phyloP scores from a whole-genome alignment of 92 coral and sea anemone species.

The Phenganax subtilis region DNA sequence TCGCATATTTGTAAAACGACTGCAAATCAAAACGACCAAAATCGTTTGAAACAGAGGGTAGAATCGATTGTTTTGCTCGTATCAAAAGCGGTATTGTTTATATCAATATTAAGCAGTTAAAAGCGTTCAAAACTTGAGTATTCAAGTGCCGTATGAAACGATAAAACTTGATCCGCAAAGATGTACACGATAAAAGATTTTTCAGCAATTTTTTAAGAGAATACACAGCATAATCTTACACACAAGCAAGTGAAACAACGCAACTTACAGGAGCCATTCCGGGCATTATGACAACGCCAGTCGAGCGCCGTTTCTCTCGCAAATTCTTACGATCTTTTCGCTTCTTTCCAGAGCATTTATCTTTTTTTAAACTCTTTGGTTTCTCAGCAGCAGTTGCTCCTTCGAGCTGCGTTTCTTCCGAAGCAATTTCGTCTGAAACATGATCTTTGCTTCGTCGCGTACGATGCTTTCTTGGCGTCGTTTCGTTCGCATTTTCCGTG shows the following conservation, averaged over 20 bases:
- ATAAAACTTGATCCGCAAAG: too few relatives aligned
- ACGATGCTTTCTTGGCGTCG: constrained; percentile 49
- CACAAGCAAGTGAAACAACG: not conserved
- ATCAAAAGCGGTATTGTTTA: too few relatives aligned
- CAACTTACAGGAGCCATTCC: constrained; percentile 65
- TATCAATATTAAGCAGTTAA: too few relatives aligned
- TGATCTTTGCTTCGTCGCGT: constrained; percentile 61
- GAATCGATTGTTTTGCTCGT: too few relatives aligned
- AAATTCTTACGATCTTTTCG: constrained; percentile 80
- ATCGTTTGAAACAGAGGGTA: too few relatives aligned
- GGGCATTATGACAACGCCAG: constrained; percentile 99
- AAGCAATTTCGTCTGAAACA: constrained; percentile 58
- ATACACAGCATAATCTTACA: not conserved
- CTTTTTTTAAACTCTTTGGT: constrained; percentile 73
- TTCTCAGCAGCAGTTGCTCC: constrained; percentile 64
- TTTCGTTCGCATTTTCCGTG: constrained; percentile 68
- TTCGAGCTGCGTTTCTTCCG: constrained; percentile 64
- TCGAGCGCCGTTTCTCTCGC: constrained; percentile 97
- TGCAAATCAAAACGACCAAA: too few relatives aligned
- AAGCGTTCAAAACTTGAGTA: too few relatives aligned
- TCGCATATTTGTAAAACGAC: too few relatives aligned
- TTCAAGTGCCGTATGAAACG: too few relatives aligned
- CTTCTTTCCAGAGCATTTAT: constrained; percentile 75
- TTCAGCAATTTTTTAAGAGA: too few relatives aligned
- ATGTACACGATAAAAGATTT: too few relatives aligned